phyloP scores from a whole-genome alignment of 2,888 invertebrate species.

The Amiota communis region DNA sequence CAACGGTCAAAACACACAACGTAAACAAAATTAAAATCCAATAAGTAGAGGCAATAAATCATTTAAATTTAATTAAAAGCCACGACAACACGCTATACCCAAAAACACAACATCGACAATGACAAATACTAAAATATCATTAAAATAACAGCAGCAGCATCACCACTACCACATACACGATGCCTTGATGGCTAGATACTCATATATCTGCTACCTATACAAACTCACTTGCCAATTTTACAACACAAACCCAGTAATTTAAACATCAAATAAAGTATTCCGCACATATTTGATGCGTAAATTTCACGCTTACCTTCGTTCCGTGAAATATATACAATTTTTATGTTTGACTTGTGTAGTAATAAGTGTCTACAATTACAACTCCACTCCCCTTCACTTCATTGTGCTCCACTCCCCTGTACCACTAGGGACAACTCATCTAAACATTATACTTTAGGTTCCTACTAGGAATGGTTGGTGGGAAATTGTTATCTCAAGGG shows the following conservation, averaged over 20 bases:
- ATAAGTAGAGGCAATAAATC: conserved; percentile 16
- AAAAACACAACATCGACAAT: too few relatives aligned
- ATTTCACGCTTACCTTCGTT: conserved; percentile 18
- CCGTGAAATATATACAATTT: conserved; percentile 1
- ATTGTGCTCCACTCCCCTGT: too few relatives aligned
- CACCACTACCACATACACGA: not conserved
- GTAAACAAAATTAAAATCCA: conserved; percentile 23
- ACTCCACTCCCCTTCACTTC: too few relatives aligned
- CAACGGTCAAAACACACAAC: conserved; percentile 1
- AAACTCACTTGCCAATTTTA: not conserved
- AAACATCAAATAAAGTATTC: too few relatives aligned
- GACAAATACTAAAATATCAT: too few relatives aligned
- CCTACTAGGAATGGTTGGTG: too few relatives aligned
- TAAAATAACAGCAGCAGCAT: not conserved
- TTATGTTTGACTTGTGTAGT: not conserved
- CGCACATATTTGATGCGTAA: conserved; percentile 17
- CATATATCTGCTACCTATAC: not conserved
- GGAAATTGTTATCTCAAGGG: too few relatives aligned
- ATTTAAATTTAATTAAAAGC: conserved; percentile 26
- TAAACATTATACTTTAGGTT: too few relatives aligned
- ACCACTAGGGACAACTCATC: too few relatives aligned
- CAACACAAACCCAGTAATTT: not conserved
- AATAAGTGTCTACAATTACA: too few relatives aligned
- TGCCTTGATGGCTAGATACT: not conserved
- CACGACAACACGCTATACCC: not conserved